Evolutionary conservation across 2,113 vertebrate genomes (phyloP).

Genomic region (Oreochromis aureus): DNA sequence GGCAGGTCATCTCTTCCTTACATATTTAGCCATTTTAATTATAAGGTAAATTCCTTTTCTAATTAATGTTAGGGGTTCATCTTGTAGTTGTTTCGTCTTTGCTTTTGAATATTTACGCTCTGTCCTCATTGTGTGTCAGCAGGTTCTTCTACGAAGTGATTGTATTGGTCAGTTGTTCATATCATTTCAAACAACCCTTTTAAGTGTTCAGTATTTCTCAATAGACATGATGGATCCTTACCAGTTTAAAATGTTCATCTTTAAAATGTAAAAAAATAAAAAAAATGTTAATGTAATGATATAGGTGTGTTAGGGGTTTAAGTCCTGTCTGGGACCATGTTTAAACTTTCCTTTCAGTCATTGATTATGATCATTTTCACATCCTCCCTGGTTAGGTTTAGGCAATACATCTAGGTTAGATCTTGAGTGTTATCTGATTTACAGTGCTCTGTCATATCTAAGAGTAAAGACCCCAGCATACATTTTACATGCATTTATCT

Average conservation of each 20-base stretch:
- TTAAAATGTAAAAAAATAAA: neutral
- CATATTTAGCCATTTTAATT: too few relatives aligned
- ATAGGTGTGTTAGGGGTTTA: neutral
- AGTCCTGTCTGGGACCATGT: neutral
- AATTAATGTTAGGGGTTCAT: neutral
- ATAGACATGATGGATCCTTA: neutral
- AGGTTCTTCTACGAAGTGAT: neutral
- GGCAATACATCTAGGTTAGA: fast-evolving
- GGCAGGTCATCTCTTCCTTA: fast-evolving
- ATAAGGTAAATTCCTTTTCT: too few relatives aligned
- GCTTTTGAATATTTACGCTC: fast-evolving
- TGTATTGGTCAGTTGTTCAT: fast-evolving
- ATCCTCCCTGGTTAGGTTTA: fast-evolving
- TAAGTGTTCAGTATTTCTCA: neutral
- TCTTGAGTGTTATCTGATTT: neutral
- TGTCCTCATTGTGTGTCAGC: neutral
- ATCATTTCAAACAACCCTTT: neutral
- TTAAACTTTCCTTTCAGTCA: neutral
- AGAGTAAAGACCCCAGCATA: neutral
- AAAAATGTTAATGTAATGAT: neutral
- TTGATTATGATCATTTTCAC: neutral
- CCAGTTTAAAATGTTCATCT: neutral
- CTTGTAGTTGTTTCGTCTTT: neutral
- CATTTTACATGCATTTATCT: neutral
- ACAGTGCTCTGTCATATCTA: neutral